A percentile compares a stretch with the other conserved stretches of the same genome.
These are phyloP conservation scores for Daboia siamensis DNA, from an alignment of 2,113 vertebrate species.

Conservation along the genomic window DNA sequence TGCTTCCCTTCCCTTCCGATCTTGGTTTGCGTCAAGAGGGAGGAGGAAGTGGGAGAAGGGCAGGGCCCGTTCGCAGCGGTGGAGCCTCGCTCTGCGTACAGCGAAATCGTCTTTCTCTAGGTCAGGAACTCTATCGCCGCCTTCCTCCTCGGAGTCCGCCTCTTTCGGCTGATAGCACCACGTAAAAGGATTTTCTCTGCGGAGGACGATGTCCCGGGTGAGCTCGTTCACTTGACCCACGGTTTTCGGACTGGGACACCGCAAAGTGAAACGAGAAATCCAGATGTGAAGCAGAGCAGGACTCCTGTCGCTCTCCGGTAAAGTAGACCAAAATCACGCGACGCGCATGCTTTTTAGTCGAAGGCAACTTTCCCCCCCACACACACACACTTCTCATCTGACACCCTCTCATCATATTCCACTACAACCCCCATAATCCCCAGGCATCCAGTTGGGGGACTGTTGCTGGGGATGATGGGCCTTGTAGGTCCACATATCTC, in stretches of 20 bases:
- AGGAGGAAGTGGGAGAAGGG: constrained; percentile 77
- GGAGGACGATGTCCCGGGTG: constrained; percentile 80
- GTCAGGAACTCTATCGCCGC: constrained; percentile 77
- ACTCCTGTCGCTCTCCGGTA: constrained; percentile 30
- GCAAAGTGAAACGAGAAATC: constrained; percentile 61
- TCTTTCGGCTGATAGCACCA: constrained; percentile 66
- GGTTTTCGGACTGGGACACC: constrained; percentile 68
- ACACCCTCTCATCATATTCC: neutral
- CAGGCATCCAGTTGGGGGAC: neutral
- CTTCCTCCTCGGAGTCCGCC: constrained; percentile 78
- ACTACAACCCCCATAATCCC: neutral
- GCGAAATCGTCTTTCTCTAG: constrained; percentile 91
- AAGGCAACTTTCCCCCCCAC: constrained; percentile 15
- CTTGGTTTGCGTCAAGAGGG: constrained; percentile 74
- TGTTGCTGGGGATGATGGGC: neutral
- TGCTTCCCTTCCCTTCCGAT: constrained; percentile 74
- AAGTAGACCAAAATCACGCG: constrained; percentile 6
- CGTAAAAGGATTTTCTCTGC: constrained; percentile 82
- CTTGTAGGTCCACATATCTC: neutral
- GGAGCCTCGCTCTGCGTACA: constrained; percentile 76
- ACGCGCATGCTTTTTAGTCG: constrained; percentile 55
- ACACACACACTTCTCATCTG: neutral
- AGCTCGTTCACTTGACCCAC: constrained; percentile 55
- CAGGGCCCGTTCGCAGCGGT: constrained; percentile 68
- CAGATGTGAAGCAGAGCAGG: constrained; percentile 28